A percentile compares a stretch with the other conserved stretches of the same genome.
phyloP scores from a whole-genome alignment of 1,140 invertebrate genomes.

The Periplaneta americana region DNA sequence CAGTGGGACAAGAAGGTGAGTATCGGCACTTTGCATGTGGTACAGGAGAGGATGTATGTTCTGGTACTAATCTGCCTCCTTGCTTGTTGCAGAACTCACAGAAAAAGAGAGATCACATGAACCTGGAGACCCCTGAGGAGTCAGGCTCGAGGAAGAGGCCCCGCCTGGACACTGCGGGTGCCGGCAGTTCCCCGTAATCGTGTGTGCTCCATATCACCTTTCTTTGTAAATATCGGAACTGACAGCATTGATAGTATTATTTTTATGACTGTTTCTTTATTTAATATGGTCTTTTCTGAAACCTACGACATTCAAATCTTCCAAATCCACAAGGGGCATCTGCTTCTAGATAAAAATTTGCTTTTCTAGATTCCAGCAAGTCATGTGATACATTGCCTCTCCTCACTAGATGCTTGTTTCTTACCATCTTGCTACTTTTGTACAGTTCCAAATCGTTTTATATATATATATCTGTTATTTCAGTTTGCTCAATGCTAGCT shows the following conservation, averaged over 20 bases:
- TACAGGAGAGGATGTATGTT: neutral
- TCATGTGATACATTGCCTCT: too few species aligned
- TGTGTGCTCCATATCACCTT: conserved; percentile 1
- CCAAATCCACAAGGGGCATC: neutral
- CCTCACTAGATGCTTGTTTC: neutral
- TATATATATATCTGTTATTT: neutral
- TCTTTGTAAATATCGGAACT: neutral
- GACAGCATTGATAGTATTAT: neutral
- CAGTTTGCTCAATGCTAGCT: neutral
- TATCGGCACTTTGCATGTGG: neutral
- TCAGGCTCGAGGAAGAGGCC: conserved; percentile 15
- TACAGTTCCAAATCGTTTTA: neutral
- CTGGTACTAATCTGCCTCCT: neutral
- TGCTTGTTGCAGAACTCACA: conserved; percentile 11
- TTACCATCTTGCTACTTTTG: neutral
- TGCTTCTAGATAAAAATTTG: neutral
- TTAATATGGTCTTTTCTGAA: neutral
- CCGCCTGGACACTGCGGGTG: conserved; percentile 3
- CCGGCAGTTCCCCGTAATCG: conserved; percentile 7
- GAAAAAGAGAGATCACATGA: conserved; percentile 17
- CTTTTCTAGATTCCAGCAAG: neutral
- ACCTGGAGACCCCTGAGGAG: conserved; percentile 14
- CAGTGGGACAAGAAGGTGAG: conserved; percentile 88
- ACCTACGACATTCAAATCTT: neutral
- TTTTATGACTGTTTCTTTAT: neutral